phyloP scores from a whole-genome alignment of 2,113 vertebrate species.

The Toxotes jaculatrix region DNA sequence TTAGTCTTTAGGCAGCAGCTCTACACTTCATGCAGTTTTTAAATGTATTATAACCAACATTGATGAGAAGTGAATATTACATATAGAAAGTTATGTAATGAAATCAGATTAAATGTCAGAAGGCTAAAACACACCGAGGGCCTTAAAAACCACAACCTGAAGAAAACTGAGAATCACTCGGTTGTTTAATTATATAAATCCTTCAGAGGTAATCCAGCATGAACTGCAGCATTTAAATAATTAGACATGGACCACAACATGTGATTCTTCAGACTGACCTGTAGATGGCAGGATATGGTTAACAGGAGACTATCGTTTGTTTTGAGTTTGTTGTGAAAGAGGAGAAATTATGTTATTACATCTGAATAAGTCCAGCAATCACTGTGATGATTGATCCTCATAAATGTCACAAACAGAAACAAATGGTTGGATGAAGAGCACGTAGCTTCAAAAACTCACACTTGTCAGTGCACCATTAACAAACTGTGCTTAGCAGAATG shows the following conservation, averaged over 20 bases:
- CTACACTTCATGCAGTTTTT: neutral
- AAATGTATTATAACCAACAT: neutral
- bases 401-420: too few relatives aligned
- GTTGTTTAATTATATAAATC: slow-evolving; percentile 52
- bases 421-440: neutral
- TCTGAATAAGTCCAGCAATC: neutral
- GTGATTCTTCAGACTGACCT: slow-evolving; percentile 25
- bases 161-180: slow-evolving; percentile 13
- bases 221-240: slow-evolving; percentile 28
- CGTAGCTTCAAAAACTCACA: neutral
- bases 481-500: neutral
- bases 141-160: neutral
- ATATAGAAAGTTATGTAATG: too few relatives aligned
- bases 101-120: neutral
- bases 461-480: neutral
- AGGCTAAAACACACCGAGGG: neutral
- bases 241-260: slow-evolving; percentile 5
- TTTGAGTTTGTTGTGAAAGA: neutral
- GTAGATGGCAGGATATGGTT: slow-evolving; percentile 14
- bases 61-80: too few relatives aligned
- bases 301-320: neutral
- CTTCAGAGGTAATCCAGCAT: neutral
- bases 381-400: neutral
- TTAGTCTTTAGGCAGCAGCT: too few relatives aligned
- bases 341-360: neutral